Conservation (phyloP, 2,113 vertebrate genomes). For the Daphoenositta chrysoptera region DNA sequence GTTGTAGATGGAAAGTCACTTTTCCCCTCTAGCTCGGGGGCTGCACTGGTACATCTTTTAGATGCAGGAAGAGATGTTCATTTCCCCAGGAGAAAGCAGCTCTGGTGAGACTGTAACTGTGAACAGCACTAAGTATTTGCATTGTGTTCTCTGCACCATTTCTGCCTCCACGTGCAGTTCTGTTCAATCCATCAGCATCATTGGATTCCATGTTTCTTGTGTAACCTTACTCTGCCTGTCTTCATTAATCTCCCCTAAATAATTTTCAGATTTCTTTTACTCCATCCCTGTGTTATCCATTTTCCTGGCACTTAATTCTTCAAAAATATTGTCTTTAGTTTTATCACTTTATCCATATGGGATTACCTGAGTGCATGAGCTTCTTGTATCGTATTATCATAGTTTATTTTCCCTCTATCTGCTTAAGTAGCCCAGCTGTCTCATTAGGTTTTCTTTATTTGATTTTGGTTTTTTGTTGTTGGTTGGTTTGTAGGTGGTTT, state of each 20-base stretch:
- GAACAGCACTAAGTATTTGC: not conserved
- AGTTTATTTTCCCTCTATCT: not conserved
- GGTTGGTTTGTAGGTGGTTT: not conserved
- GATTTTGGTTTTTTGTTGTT: not conserved
- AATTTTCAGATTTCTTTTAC: not conserved
- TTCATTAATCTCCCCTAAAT: not conserved
- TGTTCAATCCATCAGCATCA: not conserved
- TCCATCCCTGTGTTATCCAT: not conserved
- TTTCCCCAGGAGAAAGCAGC: not conserved
- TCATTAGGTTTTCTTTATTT: not conserved
- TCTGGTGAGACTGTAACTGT: not conserved
- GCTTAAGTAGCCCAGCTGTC: not conserved
- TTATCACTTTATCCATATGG: not conserved
- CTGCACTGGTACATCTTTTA: not conserved
- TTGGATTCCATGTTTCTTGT: not conserved
- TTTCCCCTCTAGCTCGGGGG: not conserved
- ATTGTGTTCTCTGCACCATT: not conserved
- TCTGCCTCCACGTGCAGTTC: not conserved
- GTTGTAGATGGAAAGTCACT: not conserved
- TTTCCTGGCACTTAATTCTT: not conserved
- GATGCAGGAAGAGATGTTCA: not conserved
- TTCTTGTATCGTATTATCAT: not conserved
- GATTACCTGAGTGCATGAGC: not conserved
- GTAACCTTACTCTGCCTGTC: not conserved
- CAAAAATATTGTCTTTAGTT: not conserved